Evolutionary conservation across 2,888 invertebrate genomes (phyloP).

Genomic region (Bombylius major): DNA sequence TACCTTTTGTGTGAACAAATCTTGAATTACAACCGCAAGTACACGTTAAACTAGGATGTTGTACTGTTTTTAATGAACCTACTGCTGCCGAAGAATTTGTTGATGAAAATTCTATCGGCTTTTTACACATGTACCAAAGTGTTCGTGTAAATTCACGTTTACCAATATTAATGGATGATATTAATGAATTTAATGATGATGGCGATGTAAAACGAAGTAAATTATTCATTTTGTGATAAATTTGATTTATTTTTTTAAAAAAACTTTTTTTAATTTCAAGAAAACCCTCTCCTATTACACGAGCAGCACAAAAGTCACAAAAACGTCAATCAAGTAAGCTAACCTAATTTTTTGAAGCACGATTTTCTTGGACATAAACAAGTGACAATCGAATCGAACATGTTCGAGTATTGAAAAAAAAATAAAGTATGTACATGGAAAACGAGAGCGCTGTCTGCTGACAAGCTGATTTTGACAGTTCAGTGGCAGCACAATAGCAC

Average conservation of each 20-base stretch:
- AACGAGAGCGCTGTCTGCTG: too few species aligned
- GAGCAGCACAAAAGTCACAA: too few species aligned
- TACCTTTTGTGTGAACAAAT: constrained; percentile 60
- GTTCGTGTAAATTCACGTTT: constrained; percentile 56
- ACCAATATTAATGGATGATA: constrained; percentile 24
- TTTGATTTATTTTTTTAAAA: not conserved
- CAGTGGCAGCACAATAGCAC: too few species aligned
- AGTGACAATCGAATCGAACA: too few species aligned
- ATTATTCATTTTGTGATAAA: not conserved
- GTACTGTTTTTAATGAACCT: constrained; percentile 35
- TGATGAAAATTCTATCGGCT: not conserved
- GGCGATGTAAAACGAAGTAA: not conserved
- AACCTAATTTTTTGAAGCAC: too few species aligned
- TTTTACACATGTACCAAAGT: constrained; percentile 58
- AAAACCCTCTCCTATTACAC: too few species aligned
- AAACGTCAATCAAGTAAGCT: too few species aligned
- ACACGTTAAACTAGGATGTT: constrained; percentile 49
- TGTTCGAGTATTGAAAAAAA: too few species aligned
- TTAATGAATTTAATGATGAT: constrained; percentile 10
- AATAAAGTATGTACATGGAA: too few species aligned
- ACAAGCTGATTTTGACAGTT: too few species aligned
- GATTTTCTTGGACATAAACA: too few species aligned
- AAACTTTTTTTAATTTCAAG: too few species aligned
- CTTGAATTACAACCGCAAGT: constrained; percentile 54
- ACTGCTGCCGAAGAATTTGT: constrained; percentile 18